Evolutionary conservation across 2,888 invertebrate genomes (phyloP), one percentile per base, ranked within the genome.

Genomic region (Orthonevra nobilis): DNA sequence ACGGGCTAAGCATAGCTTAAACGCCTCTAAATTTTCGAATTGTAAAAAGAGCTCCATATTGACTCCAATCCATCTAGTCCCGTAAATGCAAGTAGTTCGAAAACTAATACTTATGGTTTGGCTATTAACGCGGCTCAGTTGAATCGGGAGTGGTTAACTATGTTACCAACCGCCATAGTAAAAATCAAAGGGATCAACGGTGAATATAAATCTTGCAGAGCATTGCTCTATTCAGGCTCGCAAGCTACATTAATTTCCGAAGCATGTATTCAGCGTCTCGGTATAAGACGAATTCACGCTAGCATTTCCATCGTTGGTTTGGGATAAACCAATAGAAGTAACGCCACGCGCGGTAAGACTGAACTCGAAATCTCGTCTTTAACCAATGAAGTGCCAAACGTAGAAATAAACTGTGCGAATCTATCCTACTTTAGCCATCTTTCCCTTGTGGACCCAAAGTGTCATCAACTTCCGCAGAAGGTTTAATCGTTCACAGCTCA

Each of bases 201-300:
- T 12, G 3, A 60, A 32, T 12, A 42, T 10, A 34, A 28, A 7
- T 17, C 36, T 23, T 68, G 68, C 23, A 14, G 56, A 40, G 54
- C 48, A 7, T 17, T 68, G 7, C 44, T 68, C 2, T 46, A 56
- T 15, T 56, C 46, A 2, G 68, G 56, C 2, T 56, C 56, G 12
- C 68, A 68, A 9, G n/a, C 56, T 7, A 69, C 58, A 1, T 12
- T 66, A 32, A 66, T 73, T 6, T 9, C 44, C 1, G 58, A 73
- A 32, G 14, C 12, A 1, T 73, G 40, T 15, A 7, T 52, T 6
- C 42, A 64, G 4, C 17, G 30, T 0, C 32, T 52, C 14, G 9
- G 34, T 3, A 38, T 73, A 5, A 73, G 36, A 38, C 20, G 56
- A 10, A 28, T 5, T 2, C 40, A 58, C 12, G 32, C 64, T n/a